Conservation (phyloP, 2,888 invertebrate genomes). For the Melanotus villosus region DNA sequence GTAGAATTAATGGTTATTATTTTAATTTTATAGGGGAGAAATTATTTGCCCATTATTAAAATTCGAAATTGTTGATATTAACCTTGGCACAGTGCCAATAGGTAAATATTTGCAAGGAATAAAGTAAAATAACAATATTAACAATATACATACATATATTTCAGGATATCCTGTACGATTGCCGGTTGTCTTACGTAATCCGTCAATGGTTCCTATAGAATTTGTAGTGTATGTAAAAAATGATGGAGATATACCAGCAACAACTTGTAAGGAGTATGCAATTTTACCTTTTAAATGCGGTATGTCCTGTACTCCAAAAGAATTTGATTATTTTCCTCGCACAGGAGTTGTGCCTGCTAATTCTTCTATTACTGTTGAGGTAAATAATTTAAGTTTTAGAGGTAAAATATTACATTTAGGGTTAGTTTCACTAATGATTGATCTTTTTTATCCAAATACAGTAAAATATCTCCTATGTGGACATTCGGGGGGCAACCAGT, state of each 20-base stretch:
- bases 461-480: too few species aligned
- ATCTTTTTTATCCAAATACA: too few species aligned
- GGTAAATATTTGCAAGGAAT: slow-evolving; percentile 64
- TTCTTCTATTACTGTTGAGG: slow-evolving; percentile 68
- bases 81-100: slow-evolving; percentile 73
- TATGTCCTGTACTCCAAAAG: slow-evolving; percentile 70
- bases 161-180: slow-evolving; percentile 70
- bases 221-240: slow-evolving; percentile 69
- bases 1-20: too few species aligned
- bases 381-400: too few species aligned
- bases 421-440: too few species aligned
- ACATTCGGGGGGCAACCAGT: too few species aligned
- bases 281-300: slow-evolving; percentile 65
- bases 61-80: slow-evolving; percentile 70
- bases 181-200: slow-evolving; percentile 71
- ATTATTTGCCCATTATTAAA: slow-evolving; percentile 74
- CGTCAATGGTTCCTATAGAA: slow-evolving; percentile 72
- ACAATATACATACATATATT: neutral
- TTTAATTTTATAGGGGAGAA: slow-evolving; percentile 71
- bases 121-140: neutral
- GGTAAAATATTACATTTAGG: too few species aligned
- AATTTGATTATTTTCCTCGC: slow-evolving; percentile 71
- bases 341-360: slow-evolving; percentile 69
- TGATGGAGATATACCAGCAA: slow-evolving; percentile 72
- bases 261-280: slow-evolving; percentile 70